Evolutionary conservation across 1,140 invertebrate genomes (phyloP), one percentile per base, ranked within the genome.

Genomic region (Pygmarrhopalites habei): DNA sequence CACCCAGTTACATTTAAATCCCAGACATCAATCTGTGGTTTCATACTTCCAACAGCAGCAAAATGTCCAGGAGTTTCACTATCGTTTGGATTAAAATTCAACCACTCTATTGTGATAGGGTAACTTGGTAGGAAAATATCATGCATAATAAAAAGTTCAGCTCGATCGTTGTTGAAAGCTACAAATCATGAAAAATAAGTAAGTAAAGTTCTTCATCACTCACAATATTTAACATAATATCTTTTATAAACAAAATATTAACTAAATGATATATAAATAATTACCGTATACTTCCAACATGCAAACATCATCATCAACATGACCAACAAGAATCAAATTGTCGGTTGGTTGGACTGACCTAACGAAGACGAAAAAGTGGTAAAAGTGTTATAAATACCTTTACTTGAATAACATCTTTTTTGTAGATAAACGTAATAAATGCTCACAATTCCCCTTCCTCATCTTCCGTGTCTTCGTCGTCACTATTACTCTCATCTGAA

Each of bases 1-100:
- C 85, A 85, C 73, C 96, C 89, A 56, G 95, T 84, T 56, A 98
- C 81, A 78, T 98, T 94, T 30, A 98, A 76, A 76, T 98, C 92
- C 94, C 94, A 98, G 14, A 98, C 82, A 65, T 92, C 85, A 62
- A 98, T 95, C 46, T 90, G 82, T 1, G 92, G 86, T 65, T 86
- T 85, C 89, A 98, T 95, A 41, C 85, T 86, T 17, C 92, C 94
- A 71, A 98, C 81, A 3, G 93, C 94, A 71, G 92, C 86, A 68
- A 93, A 83, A 75, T 95, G 97, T 21, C 86, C 91, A 79, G 64
- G 21, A 60, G 44, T 60, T 26, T 49, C 47, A 30, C 30, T 75
- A 81, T 83, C 66, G 75, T 75, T 32, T 1, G 87, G 83, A 76
- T 94, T 87, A 78, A 85, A 91, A 74, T 88, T 86, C 35, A 96